A percentile compares a stretch with the other conserved stretches of the same genome.
Evolutionary conservation across 2,113 vertebrate genomes (phyloP).

Genomic region (Prinia subflava): DNA sequence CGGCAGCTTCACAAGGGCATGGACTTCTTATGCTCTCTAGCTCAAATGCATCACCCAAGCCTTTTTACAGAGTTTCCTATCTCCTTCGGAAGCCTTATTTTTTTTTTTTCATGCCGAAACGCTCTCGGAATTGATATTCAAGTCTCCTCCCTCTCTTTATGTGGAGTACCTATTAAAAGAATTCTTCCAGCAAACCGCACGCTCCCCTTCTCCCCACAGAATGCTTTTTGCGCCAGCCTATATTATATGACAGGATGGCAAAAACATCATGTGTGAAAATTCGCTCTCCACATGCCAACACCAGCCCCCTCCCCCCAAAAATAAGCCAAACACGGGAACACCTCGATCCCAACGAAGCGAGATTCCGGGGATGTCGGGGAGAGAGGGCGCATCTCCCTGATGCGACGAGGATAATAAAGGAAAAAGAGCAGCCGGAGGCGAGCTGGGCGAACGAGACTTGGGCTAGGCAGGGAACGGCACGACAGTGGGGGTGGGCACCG

Average conservation of each 20-base stretch:
- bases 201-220: neutral
- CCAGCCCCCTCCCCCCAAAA: neutral
- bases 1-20: neutral
- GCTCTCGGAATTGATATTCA: neutral
- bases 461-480: neutral
- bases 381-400: neutral
- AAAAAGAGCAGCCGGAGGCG: neutral
- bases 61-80: neutral
- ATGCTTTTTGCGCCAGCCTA: neutral
- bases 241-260: neutral
- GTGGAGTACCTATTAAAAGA: conserved; percentile 33
- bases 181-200: neutral
- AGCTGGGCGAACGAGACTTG: neutral
- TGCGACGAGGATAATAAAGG: neutral
- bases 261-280: neutral
- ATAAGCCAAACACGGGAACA: neutral
- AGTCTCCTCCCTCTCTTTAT: conserved; percentile 39
- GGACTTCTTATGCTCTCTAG: neutral
- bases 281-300: neutral
- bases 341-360: neutral
- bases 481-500: neutral
- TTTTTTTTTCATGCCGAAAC: neutral
- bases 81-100: neutral
- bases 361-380: neutral
- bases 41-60: neutral